Percentiles rank a stretch among this genome's conserved stretches.
Evolutionary conservation across 2,797 vertebrate genomes (phyloP).

Genomic region (Xenops minutus): DNA sequence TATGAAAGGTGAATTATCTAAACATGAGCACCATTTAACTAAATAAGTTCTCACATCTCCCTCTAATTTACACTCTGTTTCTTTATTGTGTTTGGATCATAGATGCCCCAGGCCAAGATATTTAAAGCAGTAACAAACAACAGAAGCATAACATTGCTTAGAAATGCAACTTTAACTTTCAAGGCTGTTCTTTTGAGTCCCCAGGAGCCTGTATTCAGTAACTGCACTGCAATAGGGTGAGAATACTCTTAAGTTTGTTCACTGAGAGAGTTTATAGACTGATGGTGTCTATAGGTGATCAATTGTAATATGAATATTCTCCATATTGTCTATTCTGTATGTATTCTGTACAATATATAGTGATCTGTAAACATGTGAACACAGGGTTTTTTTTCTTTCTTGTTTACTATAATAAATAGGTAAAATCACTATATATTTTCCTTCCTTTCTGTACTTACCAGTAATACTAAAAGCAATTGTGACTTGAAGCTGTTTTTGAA

Average conservation of each 20-base stretch:
- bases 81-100: not conserved
- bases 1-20: not conserved
- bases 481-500: not conserved
- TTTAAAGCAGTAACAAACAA: not conserved
- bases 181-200: not conserved
- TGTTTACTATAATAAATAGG: not conserved
- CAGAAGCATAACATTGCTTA: not conserved
- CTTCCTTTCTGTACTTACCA: not conserved
- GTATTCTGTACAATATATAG: not conserved
- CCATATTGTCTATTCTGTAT: not conserved
- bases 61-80: not conserved
- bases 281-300: fast-evolving
- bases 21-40: not conserved
- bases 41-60: not conserved
- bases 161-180: not conserved
- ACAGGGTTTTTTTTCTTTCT: not conserved
- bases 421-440: not conserved
- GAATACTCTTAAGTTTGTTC: not conserved
- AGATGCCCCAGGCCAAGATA: not conserved
- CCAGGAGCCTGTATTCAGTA: not conserved
- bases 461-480: not conserved
- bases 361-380: not conserved
- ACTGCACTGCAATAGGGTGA: not conserved
- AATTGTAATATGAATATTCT: not conserved
- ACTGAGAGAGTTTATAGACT: not conserved